A percentile compares a stretch with the other conserved stretches of the same genome.
Conservation (phyloP, 2,888 invertebrate species). For the Tenodera sinensis region DNA sequence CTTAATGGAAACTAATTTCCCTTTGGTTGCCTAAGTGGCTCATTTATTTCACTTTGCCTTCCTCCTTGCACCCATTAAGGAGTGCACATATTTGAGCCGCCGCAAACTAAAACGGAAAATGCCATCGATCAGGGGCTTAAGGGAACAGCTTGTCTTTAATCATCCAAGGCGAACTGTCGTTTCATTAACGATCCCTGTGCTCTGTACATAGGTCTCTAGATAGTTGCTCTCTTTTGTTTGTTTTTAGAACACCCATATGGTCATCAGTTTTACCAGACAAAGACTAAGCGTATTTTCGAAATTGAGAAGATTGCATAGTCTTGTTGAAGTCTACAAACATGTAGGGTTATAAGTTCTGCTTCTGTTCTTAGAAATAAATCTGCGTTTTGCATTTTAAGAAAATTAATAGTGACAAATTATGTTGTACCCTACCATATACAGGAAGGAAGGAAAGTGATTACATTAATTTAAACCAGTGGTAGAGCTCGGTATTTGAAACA, state of each 20-base stretch:
- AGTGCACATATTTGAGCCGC: background rate
- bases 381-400: too few species aligned
- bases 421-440: too few species aligned
- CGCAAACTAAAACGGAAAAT: background rate
- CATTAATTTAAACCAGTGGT: too few species aligned
- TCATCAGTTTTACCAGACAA: background rate
- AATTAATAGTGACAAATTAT: too few species aligned
- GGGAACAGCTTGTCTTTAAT: background rate
- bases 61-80: background rate
- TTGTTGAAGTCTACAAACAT: too few species aligned
- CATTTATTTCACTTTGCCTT: background rate
- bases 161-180: background rate
- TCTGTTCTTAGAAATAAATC: too few species aligned
- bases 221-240: background rate
- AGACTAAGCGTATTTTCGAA: too few species aligned
- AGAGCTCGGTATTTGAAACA: too few species aligned
- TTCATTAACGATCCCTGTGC: background rate
- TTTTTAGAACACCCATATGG: background rate
- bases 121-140: background rate
- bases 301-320: too few species aligned
- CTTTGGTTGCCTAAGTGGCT: background rate
- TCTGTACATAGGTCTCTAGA: background rate
- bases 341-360: too few species aligned
- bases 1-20: background rate
- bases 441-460: too few species aligned